Conservation (phyloP, 2,888 invertebrate genomes). For the Pristionchus mayeri region DNA sequence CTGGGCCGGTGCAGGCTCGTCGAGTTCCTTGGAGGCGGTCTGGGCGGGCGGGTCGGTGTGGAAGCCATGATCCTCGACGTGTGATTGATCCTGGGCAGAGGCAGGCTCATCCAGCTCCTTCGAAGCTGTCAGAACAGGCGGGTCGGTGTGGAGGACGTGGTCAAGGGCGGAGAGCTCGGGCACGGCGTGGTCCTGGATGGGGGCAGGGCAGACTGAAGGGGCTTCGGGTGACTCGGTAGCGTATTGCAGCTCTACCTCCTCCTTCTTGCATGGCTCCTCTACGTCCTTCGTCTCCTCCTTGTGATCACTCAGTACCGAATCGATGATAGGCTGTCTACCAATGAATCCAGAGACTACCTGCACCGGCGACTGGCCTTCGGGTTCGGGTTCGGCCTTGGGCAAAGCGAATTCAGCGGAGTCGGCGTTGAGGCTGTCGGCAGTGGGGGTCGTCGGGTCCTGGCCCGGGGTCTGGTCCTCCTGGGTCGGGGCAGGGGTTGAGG, state of each 20-base stretch:
- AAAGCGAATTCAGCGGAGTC: background rate
- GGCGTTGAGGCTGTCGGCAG: background rate
- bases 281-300: background rate
- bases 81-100: background rate
- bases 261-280: background rate
- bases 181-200: background rate
- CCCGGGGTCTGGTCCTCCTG: background rate
- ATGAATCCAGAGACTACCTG: constrained; percentile 12
- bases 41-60: background rate
- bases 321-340: constrained; percentile 1
- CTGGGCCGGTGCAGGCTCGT: background rate
- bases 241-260: background rate
- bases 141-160: background rate
- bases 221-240: background rate
- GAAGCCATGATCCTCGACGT: constrained; percentile 11
- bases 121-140: background rate
- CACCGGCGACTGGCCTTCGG: background rate
- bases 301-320: background rate
- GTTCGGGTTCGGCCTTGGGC: background rate
- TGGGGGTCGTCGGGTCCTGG: background rate
- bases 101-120: background rate
- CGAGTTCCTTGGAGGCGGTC: background rate
- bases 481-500: background rate
- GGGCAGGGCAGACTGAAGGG: background rate
- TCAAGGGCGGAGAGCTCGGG: too few relatives aligned